Evolutionary conservation across 30 jellyfish, hydroid and myxozoan genomes (phyloP).

Genomic region (Turritopsis rubra): DNA sequence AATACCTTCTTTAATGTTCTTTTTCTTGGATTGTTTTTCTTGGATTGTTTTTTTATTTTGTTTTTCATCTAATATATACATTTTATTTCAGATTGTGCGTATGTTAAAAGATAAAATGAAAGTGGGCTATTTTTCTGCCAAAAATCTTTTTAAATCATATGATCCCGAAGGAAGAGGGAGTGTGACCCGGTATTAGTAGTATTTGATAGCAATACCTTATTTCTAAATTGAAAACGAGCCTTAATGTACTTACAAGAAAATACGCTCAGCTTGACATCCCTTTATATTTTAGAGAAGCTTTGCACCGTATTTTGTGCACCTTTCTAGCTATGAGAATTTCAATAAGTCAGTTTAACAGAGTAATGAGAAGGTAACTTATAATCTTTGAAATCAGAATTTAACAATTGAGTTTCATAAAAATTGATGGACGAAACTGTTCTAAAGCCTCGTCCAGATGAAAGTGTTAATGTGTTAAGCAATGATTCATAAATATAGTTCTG

Average conservation of each 20-base stretch:
- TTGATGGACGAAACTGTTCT: too few relatives aligned
- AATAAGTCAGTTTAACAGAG: constrained; percentile 64
- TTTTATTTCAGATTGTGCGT: constrained; percentile 42
- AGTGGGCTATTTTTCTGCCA: constrained; percentile 41
- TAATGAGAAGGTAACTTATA: constrained; percentile 55
- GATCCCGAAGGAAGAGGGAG: constrained; percentile 81
- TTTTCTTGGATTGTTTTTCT: too few relatives aligned
- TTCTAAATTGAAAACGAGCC: too few relatives aligned
- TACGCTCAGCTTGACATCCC: not conserved
- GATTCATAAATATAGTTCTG: too few relatives aligned
- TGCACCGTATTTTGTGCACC: constrained; percentile 47
- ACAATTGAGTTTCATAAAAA: not conserved
- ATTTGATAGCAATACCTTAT: not conserved
- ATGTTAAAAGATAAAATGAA: constrained; percentile 55
- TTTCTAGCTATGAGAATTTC: constrained; percentile 51
- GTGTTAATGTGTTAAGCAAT: too few relatives aligned
- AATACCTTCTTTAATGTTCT: too few relatives aligned
- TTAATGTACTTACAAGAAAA: not conserved
- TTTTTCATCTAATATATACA: not conserved
- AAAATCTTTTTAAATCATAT: constrained; percentile 39
- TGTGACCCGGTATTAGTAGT: constrained; percentile 42
- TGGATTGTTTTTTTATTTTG: too few relatives aligned
- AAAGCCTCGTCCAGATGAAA: too few relatives aligned
- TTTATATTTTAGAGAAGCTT: constrained; percentile 44
- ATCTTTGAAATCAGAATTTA: not conserved